Evolutionary conservation across 2,113 vertebrate genomes (phyloP).

Genomic region (Hyperopisus bebe): DNA sequence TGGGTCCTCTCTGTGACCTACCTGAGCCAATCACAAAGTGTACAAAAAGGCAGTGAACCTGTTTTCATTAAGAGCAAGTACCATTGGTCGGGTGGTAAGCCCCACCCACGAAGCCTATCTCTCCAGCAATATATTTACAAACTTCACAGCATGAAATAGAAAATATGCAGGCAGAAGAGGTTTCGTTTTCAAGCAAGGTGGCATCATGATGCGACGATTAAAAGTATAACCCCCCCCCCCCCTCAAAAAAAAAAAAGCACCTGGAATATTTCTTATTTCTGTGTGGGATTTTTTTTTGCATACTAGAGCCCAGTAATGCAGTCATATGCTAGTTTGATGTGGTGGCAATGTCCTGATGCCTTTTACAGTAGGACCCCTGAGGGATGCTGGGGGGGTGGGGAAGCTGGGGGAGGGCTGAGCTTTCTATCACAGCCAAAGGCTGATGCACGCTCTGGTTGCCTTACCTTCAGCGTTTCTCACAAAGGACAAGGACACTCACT

Average conservation of each 20-base stretch:
- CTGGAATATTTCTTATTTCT: neutral
- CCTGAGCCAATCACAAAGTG: neutral
- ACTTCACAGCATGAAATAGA: neutral
- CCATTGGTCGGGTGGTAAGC: neutral
- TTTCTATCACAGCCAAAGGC: neutral
- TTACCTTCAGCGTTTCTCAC: neutral
- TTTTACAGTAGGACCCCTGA: neutral
- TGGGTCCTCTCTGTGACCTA: neutral
- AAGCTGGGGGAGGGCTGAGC: neutral
- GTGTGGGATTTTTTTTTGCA: neutral
- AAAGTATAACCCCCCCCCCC: neutral
- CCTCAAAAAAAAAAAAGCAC: neutral
- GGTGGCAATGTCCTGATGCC: neutral
- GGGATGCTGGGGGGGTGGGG: neutral
- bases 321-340: neutral
- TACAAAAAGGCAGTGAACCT: neutral
- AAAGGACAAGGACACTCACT: constrained; percentile 2
- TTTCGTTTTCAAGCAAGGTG: neutral
- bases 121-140: neutral
- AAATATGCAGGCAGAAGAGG: neutral
- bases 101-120: neutral
- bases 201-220: neutral
- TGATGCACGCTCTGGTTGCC: neutral
- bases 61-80: neutral
- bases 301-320: neutral